Base-by-base conservation (phyloP, 2,888 invertebrate genomes). In the Taenaris catops region DNA sequence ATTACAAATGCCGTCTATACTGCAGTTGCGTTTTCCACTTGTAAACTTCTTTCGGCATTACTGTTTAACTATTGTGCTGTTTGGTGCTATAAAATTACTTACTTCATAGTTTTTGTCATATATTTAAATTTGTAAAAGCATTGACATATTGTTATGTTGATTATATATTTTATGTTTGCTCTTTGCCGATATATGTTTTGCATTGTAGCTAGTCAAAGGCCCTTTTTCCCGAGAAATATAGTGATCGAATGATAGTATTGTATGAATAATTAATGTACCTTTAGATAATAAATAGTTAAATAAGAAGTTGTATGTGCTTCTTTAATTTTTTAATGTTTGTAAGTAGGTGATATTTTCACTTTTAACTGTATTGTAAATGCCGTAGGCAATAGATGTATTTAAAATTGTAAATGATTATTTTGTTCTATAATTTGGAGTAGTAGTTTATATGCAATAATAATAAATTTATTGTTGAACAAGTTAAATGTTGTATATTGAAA, bases 401-500 rank as follows among this genome's bases (percentile, higher is more conserved):
- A 21, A 25, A 19, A 25, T 25, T 23, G 8, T 27, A 23, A 17
- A 32, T 18, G 17, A 8, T 18, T 5, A 18, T 32, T 32, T 18
- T 18, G 19, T 39, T 45, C 34, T 32, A 37, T 38, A 20, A 34
- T 47, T 36, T 41, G 25, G 27, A 23, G 23, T 43, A 48, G 33
- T 41, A 35, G 35, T 31, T 34, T 19, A 19, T 29, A 29, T 21
- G 21, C 21, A 21, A 34, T 36, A 40, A 42, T 44, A 41, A 41
- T 31, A 44, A 44, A 41, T 48, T 48, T 53, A 61, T 64, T 72
- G 69, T 62, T 68, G 65, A 62, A 60, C 68, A 68, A 65, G 59
- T 68, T 68, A 58, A 56, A 71, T 70, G 65, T 76, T 75, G 68
- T 73, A 64, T 69, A 71, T 66, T 64, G n/a, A 59, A 67, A 67